These are phyloP conservation scores for Plecotus auritus DNA, from an alignment of 2,113 vertebrate species.

Conservation along the genomic window DNA sequence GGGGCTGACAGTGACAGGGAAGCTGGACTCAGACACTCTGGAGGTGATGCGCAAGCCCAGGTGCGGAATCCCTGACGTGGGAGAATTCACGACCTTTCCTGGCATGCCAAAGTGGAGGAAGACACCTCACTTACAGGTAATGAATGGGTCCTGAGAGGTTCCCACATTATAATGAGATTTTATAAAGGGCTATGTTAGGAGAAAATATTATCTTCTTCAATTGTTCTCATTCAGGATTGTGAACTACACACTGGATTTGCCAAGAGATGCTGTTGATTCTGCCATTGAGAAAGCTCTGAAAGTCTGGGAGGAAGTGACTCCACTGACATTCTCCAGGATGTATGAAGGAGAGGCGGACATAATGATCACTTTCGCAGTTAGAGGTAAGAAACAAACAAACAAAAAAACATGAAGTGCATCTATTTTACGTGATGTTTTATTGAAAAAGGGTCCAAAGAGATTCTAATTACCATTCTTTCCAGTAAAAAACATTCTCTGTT, in stretches of 20 bases:
- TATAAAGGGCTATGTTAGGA: accelerated
- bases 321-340: slow-evolving; percentile 76
- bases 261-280: slow-evolving; percentile 54
- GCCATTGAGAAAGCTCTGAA: slow-evolving; percentile 72
- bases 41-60: slow-evolving; percentile 81
- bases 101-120: slow-evolving; percentile 82
- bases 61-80: slow-evolving; percentile 86
- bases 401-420: slow-evolving; percentile 59
- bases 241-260: slow-evolving; percentile 74
- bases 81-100: slow-evolving; percentile 75
- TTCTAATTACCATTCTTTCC: not conserved
- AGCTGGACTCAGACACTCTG: slow-evolving; percentile 79
- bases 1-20: slow-evolving; percentile 81
- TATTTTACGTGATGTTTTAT: slow-evolving; percentile 60
- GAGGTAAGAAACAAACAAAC: slow-evolving; percentile 70
- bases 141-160: not conserved
- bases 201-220: not conserved
- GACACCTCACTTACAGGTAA: slow-evolving; percentile 89
- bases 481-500: not conserved
- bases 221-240: slow-evolving; percentile 75
- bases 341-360: slow-evolving; percentile 81
- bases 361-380: slow-evolving; percentile 79
- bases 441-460: slow-evolving; percentile 55
- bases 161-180: not conserved
- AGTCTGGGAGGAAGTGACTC: slow-evolving; percentile 83